These are phyloP conservation scores for Agonum fuliginosum DNA, from an alignment of 2,888 invertebrate species.

Conservation along the genomic window DNA sequence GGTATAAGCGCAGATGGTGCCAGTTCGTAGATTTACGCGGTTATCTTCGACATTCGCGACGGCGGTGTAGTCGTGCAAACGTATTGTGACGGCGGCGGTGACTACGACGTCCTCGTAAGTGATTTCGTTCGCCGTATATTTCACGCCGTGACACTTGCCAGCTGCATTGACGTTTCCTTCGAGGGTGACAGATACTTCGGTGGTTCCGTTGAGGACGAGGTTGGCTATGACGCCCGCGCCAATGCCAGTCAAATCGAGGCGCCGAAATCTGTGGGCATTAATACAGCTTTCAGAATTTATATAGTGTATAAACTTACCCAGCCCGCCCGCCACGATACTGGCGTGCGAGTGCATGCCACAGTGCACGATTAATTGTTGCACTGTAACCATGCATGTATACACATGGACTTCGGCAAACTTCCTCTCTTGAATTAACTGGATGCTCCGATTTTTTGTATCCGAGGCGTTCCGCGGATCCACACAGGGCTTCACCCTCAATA, in stretches of 20 bases:
- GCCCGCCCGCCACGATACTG: slow-evolving; percentile 13
- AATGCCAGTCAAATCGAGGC: slow-evolving; percentile 21
- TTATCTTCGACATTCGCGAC: slow-evolving; percentile 39
- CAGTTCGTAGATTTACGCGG: slow-evolving; percentile 11
- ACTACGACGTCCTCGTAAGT: slow-evolving; percentile 46
- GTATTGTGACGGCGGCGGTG: slow-evolving; percentile 2
- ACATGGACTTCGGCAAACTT: slow-evolving; percentile 31
- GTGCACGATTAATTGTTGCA: slow-evolving; percentile 25
- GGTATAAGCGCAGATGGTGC: slow-evolving; percentile 17
- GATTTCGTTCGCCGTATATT: slow-evolving; percentile 17
- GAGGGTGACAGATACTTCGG: slow-evolving; percentile 35
- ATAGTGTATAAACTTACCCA: slow-evolving; percentile 6
- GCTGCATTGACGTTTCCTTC: background rate
- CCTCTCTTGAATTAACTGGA: slow-evolving; percentile 13
- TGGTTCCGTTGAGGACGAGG: slow-evolving; percentile 18
- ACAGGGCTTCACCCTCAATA: slow-evolving; percentile 4
- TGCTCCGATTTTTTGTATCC: background rate
- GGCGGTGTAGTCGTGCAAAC: slow-evolving; percentile 21
- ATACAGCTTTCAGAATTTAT: background rate
- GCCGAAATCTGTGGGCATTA: slow-evolving; percentile 16
- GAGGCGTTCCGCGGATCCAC: slow-evolving; percentile 21
- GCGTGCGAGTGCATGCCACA: slow-evolving; percentile 48
- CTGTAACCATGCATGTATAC: slow-evolving; percentile 32
- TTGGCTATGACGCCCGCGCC: slow-evolving; percentile 21
- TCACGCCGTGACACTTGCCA: slow-evolving; percentile 25